These are phyloP conservation scores for Neocrepidodera transversa DNA, from an alignment of 2,888 invertebrate genomes.

Conservation along the genomic window DNA sequence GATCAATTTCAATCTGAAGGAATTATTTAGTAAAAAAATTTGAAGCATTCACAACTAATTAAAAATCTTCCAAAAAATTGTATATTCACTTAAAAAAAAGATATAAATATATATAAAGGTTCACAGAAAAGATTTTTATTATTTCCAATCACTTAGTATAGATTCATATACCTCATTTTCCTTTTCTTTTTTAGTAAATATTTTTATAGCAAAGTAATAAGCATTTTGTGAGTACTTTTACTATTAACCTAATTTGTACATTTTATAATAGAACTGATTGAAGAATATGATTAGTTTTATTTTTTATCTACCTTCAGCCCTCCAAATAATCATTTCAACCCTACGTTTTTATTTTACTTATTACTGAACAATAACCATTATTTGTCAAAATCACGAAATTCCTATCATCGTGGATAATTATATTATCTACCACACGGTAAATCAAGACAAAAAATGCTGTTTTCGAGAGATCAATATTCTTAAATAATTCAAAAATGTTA, in stretches of 20 bases:
- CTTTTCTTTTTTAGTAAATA: constrained; percentile 34
- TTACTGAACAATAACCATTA: too few relatives aligned
- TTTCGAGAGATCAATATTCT: too few relatives aligned
- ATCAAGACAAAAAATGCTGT: too few relatives aligned
- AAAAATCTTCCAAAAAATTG: constrained; percentile 17
- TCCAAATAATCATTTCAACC: too few relatives aligned
- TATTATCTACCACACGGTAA: too few relatives aligned
- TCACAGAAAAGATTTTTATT: constrained; percentile 22
- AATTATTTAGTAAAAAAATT: neutral
- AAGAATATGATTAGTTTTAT: too few relatives aligned
- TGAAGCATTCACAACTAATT: constrained; percentile 6
- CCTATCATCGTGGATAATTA: too few relatives aligned
- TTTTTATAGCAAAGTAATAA: constrained; percentile 32
- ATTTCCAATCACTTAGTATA: constrained; percentile 31
- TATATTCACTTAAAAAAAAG: constrained; percentile 6
- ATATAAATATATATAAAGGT: constrained; percentile 11
- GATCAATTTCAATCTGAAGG: neutral
- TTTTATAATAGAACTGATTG: constrained; percentile 35
- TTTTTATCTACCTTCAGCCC: too few relatives aligned
- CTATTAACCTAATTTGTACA: constrained; percentile 36
- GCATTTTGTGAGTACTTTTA: constrained; percentile 36
- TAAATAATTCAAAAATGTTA: too few relatives aligned
- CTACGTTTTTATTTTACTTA: too few relatives aligned
- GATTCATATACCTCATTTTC: constrained; percentile 43
- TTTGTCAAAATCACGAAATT: too few relatives aligned